Evolutionary conservation across 2,797 vertebrate genomes (phyloP).

Genomic region (Serranus cabrilla): DNA sequence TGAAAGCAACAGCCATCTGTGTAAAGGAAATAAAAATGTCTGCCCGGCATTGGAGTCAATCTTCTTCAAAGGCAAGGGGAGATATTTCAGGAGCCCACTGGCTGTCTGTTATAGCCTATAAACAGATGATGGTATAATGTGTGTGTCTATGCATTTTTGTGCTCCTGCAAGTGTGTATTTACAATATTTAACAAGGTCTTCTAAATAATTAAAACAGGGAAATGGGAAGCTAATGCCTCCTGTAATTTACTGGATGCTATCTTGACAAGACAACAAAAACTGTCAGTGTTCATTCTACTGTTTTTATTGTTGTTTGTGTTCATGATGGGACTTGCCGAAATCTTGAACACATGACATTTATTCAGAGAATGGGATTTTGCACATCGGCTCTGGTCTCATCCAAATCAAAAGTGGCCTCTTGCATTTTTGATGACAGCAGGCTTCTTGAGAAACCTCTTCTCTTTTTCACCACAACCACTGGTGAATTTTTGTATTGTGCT

Average conservation of each 20-base stretch:
- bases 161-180: constrained; percentile 37
- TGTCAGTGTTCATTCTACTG: background rate
- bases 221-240: constrained; percentile 46
- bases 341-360: constrained; percentile 30
- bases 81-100: constrained; percentile 50
- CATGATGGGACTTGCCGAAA: constrained; percentile 2
- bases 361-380: constrained; percentile 9
- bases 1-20: constrained; percentile 53
- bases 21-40: constrained; percentile 52
- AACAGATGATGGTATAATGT: constrained; percentile 37
- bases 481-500: background rate
- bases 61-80: constrained; percentile 61
- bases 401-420: constrained; percentile 27
- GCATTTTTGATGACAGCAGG: constrained; percentile 15
- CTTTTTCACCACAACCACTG: background rate
- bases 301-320: constrained; percentile 19
- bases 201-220: constrained; percentile 60
- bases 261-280: constrained; percentile 19
- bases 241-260: constrained; percentile 28
- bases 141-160: constrained; percentile 25
- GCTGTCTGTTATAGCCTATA: constrained; percentile 46
- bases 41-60: constrained; percentile 51
- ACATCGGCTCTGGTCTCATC: background rate
- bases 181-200: constrained; percentile 51
- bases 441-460: constrained; percentile 9